Conservation (phyloP, 2,888 invertebrate genomes). For the Cepaea hortensis region DNA sequence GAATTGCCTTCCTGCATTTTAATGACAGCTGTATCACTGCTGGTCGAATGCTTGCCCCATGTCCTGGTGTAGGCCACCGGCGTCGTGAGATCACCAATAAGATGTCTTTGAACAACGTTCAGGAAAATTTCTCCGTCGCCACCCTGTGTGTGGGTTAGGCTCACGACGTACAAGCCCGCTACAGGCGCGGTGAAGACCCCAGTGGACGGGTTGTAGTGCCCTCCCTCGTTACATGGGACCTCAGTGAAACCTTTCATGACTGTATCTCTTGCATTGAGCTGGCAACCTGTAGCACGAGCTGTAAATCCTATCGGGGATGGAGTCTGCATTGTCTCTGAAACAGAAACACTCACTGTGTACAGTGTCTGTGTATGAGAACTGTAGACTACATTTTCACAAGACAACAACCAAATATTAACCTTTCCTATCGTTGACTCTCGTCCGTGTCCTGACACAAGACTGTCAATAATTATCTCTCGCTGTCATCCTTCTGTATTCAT, state of each 20-base stretch:
- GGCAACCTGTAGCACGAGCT: background rate
- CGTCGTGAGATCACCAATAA: background rate
- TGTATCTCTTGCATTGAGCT: background rate
- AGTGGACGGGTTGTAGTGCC: background rate
- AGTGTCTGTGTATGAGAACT: too few relatives aligned
- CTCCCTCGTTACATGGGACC: constrained; percentile 3
- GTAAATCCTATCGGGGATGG: background rate
- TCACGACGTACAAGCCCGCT: background rate
- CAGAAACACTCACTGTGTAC: too few relatives aligned
- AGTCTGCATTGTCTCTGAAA: background rate
- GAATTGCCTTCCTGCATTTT: background rate
- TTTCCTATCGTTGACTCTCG: too few relatives aligned
- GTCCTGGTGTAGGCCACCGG: background rate
- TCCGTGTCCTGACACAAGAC: too few relatives aligned
- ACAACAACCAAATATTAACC: too few relatives aligned
- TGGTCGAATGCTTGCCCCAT: background rate
- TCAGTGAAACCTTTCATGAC: constrained; percentile 16
- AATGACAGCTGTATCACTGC: background rate
- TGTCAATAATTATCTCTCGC: too few relatives aligned
- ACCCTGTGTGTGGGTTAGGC: constrained; percentile 8
- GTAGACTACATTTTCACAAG: too few relatives aligned
- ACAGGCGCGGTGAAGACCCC: constrained; percentile 1
- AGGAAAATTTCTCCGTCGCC: background rate
- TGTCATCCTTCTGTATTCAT: too few relatives aligned
- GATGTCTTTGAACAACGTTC: background rate